These are phyloP conservation scores for Agonopterix arenella DNA, from an alignment of 2,888 invertebrate genomes.

Conservation along the genomic window DNA sequence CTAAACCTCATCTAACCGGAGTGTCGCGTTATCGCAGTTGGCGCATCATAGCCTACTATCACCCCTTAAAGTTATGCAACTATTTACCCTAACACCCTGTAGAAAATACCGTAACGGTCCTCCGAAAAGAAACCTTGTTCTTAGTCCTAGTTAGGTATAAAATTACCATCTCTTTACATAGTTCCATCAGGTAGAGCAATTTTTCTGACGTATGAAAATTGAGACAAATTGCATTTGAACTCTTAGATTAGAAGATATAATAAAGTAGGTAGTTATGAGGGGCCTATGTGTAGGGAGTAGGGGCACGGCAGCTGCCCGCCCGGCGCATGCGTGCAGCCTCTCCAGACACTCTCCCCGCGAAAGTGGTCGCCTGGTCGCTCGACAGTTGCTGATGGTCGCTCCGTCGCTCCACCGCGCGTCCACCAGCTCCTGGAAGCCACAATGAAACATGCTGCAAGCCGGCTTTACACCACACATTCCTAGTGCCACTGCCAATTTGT, in stretches of 20 bases:
- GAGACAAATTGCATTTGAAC: neutral
- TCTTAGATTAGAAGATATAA: neutral
- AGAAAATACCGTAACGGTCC: no score
- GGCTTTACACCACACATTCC: neutral
- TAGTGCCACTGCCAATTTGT: neutral
- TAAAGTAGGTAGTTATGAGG: neutral
- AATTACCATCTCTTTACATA: no score
- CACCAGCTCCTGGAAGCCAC: neutral
- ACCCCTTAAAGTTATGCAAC: no score
- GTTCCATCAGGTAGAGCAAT: no score
- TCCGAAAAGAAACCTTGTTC: no score
- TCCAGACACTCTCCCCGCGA: constrained; percentile 38
- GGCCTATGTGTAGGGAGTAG: neutral
- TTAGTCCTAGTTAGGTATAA: no score
- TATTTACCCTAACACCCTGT: no score
- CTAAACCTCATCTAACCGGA: no score
- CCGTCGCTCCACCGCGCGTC: no score
- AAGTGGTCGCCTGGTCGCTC: constrained; percentile 1
- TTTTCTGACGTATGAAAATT: neutral
- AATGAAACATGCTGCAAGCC: neutral
- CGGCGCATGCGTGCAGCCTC: constrained; percentile 58
- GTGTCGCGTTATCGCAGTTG: no score
- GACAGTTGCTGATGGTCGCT: no score
- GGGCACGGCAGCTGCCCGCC: neutral
- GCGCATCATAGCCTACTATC: no score